A percentile compares a stretch with the other conserved stretches of the same genome.
phyloP scores from a whole-genome alignment of 2,888 invertebrate genomes.

The Polia nebulosa region DNA sequence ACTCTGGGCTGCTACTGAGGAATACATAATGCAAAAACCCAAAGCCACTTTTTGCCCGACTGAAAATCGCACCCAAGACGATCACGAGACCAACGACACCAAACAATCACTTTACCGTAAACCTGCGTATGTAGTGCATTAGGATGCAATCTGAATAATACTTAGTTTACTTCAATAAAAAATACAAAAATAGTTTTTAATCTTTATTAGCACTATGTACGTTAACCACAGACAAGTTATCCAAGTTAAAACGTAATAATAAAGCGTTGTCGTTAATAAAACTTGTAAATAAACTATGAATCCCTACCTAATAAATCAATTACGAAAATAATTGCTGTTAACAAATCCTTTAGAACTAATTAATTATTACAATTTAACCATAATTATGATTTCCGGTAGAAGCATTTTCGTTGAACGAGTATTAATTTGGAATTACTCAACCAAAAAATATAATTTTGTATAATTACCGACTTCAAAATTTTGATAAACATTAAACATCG shows the following conservation, averaged over 20 bases:
- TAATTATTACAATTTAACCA: not conserved
- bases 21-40: no score
- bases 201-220: constrained; percentile 39
- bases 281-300: constrained; percentile 26
- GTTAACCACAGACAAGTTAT: constrained; percentile 44
- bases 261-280: constrained; percentile 38
- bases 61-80: no score
- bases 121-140: no score
- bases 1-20: no score
- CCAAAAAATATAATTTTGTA: not conserved
- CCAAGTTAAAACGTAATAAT: constrained; percentile 42
- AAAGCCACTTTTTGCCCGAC: no score
- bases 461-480: not conserved
- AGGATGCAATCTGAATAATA: no score
- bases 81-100: no score
- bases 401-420: no score
- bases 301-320: constrained; percentile 1
- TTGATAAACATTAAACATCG: not conserved
- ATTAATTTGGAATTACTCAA: not conserved
- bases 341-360: not conserved
- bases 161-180: no score
- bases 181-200: constrained; percentile 12
- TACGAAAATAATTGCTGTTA: not conserved
- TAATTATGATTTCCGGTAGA: not conserved
- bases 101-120: no score